phyloP scores from a whole-genome alignment of 2,113 vertebrate species.

The Tautogolabrus adspersus region DNA sequence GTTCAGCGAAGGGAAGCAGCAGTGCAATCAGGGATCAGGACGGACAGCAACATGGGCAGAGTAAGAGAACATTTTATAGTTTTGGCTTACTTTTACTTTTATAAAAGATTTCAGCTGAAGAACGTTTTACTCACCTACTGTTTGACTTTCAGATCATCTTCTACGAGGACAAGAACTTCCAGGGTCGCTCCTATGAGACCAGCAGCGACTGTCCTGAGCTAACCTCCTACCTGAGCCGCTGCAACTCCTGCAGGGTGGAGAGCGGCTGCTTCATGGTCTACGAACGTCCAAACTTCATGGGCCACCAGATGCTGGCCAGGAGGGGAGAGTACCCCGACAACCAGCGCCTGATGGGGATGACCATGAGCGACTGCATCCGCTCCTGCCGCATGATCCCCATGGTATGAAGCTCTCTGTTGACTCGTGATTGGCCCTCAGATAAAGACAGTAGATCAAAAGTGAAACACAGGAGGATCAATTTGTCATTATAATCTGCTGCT shows the following conservation, averaged over 20 bases:
- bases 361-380: constrained; percentile 77
- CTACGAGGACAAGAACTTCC: constrained; percentile 80
- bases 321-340: constrained; percentile 83
- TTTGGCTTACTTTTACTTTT: too few species aligned
- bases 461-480: background rate
- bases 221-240: constrained; percentile 72
- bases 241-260: constrained; percentile 76
- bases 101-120: background rate
- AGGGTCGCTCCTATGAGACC: constrained; percentile 76
- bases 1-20: constrained; percentile 34
- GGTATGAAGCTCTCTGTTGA: constrained; percentile 51
- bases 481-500: background rate
- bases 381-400: constrained; percentile 83
- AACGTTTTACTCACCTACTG: background rate
- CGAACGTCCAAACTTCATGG: constrained; percentile 63
- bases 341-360: constrained; percentile 77
- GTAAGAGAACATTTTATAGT: constrained; percentile 46
- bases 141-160: constrained; percentile 70
- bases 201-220: constrained; percentile 77
- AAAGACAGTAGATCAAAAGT: background rate
- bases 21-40: constrained; percentile 48
- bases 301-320: constrained; percentile 75
- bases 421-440: background rate
- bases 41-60: constrained; percentile 70
- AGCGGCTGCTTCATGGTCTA: constrained; percentile 79